Percentiles rank a stretch among this genome's conserved stretches.
phyloP scores from a whole-genome alignment of 2,888 invertebrate genomes.

The Griposia aprilina region DNA sequence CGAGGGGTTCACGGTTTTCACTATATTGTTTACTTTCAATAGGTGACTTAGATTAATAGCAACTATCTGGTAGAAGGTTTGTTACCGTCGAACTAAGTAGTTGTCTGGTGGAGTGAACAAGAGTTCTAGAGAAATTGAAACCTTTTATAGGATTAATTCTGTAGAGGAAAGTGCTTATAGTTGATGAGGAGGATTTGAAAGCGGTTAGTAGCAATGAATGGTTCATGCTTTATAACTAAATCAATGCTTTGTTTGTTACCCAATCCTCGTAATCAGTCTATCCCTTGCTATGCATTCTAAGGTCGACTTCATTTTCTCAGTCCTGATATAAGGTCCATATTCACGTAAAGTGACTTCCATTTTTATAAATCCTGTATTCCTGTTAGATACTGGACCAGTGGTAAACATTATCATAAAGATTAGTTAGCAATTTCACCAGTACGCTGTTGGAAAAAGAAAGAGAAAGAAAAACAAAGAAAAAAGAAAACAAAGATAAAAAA shows the following conservation, averaged over 20 bases:
- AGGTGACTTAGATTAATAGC: slow-evolving; percentile 80
- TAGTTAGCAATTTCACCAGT: too few relatives aligned
- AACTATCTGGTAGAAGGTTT: slow-evolving; percentile 72
- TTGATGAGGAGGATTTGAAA: not conserved
- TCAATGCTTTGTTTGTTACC: not conserved
- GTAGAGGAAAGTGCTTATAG: not conserved
- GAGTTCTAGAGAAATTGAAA: slow-evolving; percentile 32
- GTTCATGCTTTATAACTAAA: not conserved
- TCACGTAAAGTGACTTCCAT: too few relatives aligned
- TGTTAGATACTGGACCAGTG: not conserved
- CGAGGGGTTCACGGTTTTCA: slow-evolving; percentile 70
- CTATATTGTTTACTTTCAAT: slow-evolving; percentile 82
- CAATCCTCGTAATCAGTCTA: not conserved
- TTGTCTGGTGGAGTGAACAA: slow-evolving; percentile 45
- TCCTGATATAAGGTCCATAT: too few relatives aligned
- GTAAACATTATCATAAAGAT: not conserved
- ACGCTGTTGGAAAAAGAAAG: too few relatives aligned
- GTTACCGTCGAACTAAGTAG: slow-evolving; percentile 60
- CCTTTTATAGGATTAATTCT: slow-evolving; percentile 13
- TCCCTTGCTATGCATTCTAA: not conserved
- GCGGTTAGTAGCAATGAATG: not conserved
- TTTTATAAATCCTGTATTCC: not conserved
- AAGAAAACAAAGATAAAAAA: too few relatives aligned
- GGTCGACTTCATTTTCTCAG: not conserved
- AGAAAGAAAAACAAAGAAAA: too few relatives aligned